Percentiles rank a stretch among this genome's conserved stretches.
These are phyloP conservation scores for Cheracebus regulus DNA, from an alignment of 2,797 vertebrate genomes.

Conservation along the genomic window DNA sequence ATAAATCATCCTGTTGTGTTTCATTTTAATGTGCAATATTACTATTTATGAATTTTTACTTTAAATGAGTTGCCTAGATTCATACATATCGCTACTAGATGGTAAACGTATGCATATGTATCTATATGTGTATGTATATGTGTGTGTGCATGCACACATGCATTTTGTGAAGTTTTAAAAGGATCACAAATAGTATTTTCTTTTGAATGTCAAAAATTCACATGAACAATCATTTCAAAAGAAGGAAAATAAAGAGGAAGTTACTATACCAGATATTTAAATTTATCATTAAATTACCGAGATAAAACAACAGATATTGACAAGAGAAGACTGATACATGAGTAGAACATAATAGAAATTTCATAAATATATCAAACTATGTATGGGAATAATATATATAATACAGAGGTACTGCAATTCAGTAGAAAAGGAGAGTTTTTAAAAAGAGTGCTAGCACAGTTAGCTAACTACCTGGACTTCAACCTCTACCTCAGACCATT, in stretches of 20 bases:
- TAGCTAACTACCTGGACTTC: conserved; percentile 13
- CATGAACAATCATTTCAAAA: conserved; percentile 37
- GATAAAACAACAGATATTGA: conserved; percentile 28
- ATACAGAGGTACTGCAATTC: conserved; percentile 43
- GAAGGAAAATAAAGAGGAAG: conserved; percentile 40
- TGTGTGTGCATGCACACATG: not conserved
- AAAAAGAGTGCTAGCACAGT: not conserved
- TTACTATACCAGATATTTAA: conserved; percentile 32
- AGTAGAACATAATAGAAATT: conserved; percentile 38
- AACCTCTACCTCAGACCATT: conserved; percentile 17
- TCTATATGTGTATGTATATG: not conserved
- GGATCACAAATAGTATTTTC: conserved; percentile 23
- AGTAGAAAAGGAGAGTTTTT: conserved; percentile 30
- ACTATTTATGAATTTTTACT: conserved; percentile 39
- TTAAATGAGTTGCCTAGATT: conserved; percentile 56
- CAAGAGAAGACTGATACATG: conserved; percentile 16
- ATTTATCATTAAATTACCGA: conserved; percentile 44
- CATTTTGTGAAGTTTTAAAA: conserved; percentile 41
- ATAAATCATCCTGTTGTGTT: conserved; percentile 39
- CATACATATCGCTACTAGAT: not conserved
- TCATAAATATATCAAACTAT: not conserved
- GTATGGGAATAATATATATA: not conserved
- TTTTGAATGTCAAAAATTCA: conserved; percentile 43
- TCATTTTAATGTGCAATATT: conserved; percentile 47
- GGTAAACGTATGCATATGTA: not conserved